phyloP scores from a whole-genome alignment of 1,140 invertebrate genomes.

The Orius insidiosus region DNA sequence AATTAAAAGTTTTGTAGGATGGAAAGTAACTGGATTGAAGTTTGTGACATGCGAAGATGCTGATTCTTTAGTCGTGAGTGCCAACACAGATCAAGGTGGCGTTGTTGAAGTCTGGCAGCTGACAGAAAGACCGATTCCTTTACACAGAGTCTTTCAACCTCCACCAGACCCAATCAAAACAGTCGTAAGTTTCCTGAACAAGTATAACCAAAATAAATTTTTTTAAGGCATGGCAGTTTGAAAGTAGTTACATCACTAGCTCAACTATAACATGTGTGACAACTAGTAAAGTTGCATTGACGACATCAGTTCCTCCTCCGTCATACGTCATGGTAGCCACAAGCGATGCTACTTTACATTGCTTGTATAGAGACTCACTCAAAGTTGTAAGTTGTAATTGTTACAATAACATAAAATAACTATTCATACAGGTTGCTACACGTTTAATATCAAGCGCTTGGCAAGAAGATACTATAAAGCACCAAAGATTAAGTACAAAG shows the following conservation, averaged over 20 bases:
- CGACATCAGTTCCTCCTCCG: slow-evolving; percentile 35
- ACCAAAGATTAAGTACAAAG: slow-evolving; percentile 27
- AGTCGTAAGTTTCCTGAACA: slow-evolving; percentile 30
- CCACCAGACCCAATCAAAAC: slow-evolving; percentile 33
- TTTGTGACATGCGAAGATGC: slow-evolving; percentile 67
- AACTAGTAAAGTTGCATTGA: slow-evolving; percentile 43
- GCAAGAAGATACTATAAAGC: slow-evolving; percentile 33
- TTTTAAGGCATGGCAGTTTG: slow-evolving; percentile 46
- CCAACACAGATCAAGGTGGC: slow-evolving; percentile 34
- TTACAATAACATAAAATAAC: slow-evolving; percentile 1
- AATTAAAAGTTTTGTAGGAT: slow-evolving; percentile 6
- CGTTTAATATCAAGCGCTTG: slow-evolving; percentile 25
- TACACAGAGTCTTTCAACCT: slow-evolving; percentile 54
- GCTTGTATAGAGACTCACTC: slow-evolving; percentile 52
- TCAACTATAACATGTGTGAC: slow-evolving; percentile 27
- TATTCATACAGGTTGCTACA: slow-evolving; percentile 19
- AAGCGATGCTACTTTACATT: slow-evolving; percentile 56
- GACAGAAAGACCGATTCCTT: slow-evolving; percentile 52
- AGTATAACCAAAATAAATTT: slow-evolving; percentile 1
- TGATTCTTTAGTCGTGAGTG: slow-evolving; percentile 60
- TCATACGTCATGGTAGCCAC: slow-evolving; percentile 52
- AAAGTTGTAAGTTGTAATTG: slow-evolving; percentile 39
- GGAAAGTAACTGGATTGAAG: slow-evolving; percentile 46
- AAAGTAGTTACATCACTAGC: slow-evolving; percentile 37
- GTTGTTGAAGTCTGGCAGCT: slow-evolving; percentile 76